Evolutionary conservation across 2,797 vertebrate genomes (phyloP), one percentile per base, ranked within the genome.

Genomic region (Perdix hodgsoniae): DNA sequence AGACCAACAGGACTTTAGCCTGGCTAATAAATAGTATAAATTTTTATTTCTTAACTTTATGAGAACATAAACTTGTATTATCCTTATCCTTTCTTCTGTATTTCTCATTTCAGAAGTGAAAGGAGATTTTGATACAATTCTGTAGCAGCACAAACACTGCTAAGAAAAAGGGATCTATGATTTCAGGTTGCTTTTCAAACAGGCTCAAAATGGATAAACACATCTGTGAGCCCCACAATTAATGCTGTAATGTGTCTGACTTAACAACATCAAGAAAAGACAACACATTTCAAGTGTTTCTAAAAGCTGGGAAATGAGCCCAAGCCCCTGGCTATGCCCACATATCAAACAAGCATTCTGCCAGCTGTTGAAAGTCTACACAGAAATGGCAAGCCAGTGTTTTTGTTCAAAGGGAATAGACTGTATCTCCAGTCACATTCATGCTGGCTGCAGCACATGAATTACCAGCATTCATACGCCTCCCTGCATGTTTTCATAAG

Each of bases 241-340:
- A 39, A 54, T 2, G 12, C 26, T 33, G 14, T 6, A 57, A 76
- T 0, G 4, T 24, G 27, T 10, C 70, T 37, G 33, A 26, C 37
- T 42, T 77, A 35, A 72, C 14, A 59, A 17, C 5, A 54, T 16
- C 15, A 70, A 50, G 23, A 44, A 59, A 56, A 70, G 19, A 35
- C 0, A 0, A 42, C 18, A 52, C 14, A 65, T 27, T 37, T 31
- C 37, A 57, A 80, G 27, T 17, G 24, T 22, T 64, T 56, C 56
- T 74, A 88, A 50, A 77, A 69, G 45, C 63, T 4, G 4, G 42
- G 21, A 91, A 78, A 60, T 3, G 35, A 90, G 27, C 8, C 24
- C 47, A 59, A 74, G 40, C 60, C 9, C 40, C 33, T 35, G 22
- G 16, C 42, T 82, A 3, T 44, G 39, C 42, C 16, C 31, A 61